Evolutionary conservation across 2,888 invertebrate genomes (phyloP).

Genomic region (Saturnia japonica): DNA sequence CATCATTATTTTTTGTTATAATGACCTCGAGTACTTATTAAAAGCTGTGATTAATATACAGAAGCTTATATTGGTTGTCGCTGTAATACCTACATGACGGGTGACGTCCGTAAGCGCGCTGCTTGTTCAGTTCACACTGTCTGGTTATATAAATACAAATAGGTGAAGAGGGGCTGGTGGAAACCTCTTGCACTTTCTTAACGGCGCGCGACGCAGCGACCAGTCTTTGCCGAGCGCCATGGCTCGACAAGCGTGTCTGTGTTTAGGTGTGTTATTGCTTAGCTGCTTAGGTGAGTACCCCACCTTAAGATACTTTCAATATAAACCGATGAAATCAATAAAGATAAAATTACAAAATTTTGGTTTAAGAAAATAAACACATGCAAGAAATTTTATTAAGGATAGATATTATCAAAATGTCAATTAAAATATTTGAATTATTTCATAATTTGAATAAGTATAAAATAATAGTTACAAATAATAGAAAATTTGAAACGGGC

Average conservation of each 20-base stretch:
- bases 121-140: constrained; percentile 55
- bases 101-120: constrained; percentile 53
- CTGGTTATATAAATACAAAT: constrained; percentile 81
- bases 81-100: constrained; percentile 62
- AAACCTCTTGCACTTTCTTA: constrained; percentile 79
- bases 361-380: neutral
- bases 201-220: constrained; percentile 66
- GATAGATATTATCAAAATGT: neutral
- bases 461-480: neutral
- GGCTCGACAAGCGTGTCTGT: constrained; percentile 80
- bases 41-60: constrained; percentile 58
- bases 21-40: constrained; percentile 61
- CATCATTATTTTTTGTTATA: constrained; percentile 49
- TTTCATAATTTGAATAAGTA: neutral
- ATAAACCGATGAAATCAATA: neutral
- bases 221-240: constrained; percentile 79
- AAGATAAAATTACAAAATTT: neutral
- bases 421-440: neutral
- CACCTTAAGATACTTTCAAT: constrained; percentile 25
- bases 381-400: neutral
- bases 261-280: constrained; percentile 73
- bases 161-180: constrained; percentile 78
- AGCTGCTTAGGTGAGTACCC: constrained; percentile 75
- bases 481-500: too few relatives aligned
- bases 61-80: constrained; percentile 55